These are phyloP conservation scores for Heliconius eleuchia DNA, from an alignment of 1,140 invertebrate genomes.

Conservation along the genomic window DNA sequence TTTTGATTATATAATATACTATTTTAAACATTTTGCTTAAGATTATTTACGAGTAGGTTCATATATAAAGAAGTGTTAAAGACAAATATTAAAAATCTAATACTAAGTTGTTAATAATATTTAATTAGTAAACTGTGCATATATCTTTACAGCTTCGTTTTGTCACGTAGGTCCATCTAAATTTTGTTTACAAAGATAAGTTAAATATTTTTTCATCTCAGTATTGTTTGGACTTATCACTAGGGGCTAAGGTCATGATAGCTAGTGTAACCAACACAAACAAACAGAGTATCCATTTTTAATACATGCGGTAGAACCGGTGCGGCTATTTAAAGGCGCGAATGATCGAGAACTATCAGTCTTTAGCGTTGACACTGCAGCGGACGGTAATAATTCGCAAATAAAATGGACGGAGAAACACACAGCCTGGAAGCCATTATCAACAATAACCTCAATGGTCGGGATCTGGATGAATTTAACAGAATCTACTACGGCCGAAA, in stretches of 20 bases:
- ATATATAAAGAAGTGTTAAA: too few relatives aligned
- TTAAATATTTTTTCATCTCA: constrained; percentile 59
- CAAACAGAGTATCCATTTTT: constrained; percentile 46
- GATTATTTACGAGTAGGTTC: too few relatives aligned
- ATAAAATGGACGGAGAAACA: constrained; percentile 68
- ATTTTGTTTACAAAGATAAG: constrained; percentile 42
- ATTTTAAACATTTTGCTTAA: too few relatives aligned
- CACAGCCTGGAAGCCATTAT: constrained; percentile 70
- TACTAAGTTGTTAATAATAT: too few relatives aligned
- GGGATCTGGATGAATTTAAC: constrained; percentile 88
- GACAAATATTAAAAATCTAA: too few relatives aligned
- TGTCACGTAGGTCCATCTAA: constrained; percentile 17
- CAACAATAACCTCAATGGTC: constrained; percentile 76
- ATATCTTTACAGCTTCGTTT: constrained; percentile 16
- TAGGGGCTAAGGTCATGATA: constrained; percentile 62
- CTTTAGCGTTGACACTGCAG: constrained; percentile 34
- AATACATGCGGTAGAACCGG: constrained; percentile 49
- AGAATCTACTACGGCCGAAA: constrained; percentile 89
- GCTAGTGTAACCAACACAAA: constrained; percentile 51
- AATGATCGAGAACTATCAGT: constrained; percentile 48
- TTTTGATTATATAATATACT: too few relatives aligned
- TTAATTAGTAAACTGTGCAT: constrained; percentile 11
- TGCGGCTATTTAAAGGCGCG: constrained; percentile 59
- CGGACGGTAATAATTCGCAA: constrained; percentile 32
- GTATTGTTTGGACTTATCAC: constrained; percentile 60